phyloP scores from a whole-genome alignment of 2,888 invertebrate species.

The Antheraea assamensis region DNA sequence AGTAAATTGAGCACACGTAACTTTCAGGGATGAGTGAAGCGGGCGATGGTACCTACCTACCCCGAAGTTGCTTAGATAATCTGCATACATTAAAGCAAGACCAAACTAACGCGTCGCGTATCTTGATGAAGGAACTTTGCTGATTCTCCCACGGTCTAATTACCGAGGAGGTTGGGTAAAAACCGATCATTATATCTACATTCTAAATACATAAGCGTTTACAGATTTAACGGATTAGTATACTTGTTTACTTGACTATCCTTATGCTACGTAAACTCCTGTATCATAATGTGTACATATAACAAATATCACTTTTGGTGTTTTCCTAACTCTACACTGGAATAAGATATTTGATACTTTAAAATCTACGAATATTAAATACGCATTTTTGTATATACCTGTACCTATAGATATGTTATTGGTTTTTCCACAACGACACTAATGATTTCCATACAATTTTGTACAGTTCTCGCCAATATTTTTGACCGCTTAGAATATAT shows the following conservation, averaged over 20 bases:
- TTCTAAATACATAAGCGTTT: background rate
- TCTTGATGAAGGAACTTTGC: constrained; percentile 78
- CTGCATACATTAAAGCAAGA: constrained; percentile 82
- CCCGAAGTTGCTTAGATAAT: constrained; percentile 79
- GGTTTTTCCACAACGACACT: too few relatives aligned
- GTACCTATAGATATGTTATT: too few relatives aligned
- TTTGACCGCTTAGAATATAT: too few relatives aligned
- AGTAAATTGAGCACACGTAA: constrained; percentile 67
- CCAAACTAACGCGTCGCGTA: constrained; percentile 74
- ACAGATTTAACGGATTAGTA: background rate
- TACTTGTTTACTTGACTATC: background rate
- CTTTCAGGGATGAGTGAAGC: constrained; percentile 41
- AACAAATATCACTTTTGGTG: background rate
- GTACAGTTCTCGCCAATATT: too few relatives aligned
- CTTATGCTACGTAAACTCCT: background rate
- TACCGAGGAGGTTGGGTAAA: constrained; percentile 60
- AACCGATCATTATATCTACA: constrained; percentile 39
- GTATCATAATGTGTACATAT: background rate
- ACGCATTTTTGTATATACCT: too few relatives aligned
- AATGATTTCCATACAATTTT: too few relatives aligned
- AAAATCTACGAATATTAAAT: too few relatives aligned
- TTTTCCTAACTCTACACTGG: too few relatives aligned
- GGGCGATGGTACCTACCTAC: constrained; percentile 41
- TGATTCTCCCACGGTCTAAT: constrained; percentile 69
- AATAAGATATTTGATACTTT: too few relatives aligned